Evolutionary conservation across 1,140 invertebrate genomes (phyloP), one percentile per base, ranked within the genome.

Genomic region (Dendroctonus valens): DNA sequence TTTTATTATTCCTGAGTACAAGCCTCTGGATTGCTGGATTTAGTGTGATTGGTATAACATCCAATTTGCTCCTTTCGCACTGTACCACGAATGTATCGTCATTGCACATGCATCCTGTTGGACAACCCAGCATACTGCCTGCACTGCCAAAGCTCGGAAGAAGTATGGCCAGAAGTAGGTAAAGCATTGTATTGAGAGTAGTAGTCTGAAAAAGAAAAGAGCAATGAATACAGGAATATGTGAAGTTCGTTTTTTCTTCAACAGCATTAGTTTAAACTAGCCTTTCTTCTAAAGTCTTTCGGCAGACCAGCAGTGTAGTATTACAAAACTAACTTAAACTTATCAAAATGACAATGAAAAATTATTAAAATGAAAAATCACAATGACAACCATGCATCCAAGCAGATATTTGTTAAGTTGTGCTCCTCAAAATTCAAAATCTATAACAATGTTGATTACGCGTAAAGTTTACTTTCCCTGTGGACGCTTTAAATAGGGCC

Each of bases 11-110:
- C 71, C 88, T 87, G 40, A 96, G 85, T 51, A 91, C 87, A 59
- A 94, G 85, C 26, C 91, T 83, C 76, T 92, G 89, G 59, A 95
- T 91, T 70, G 89, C 90, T 4, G 94, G 94, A 79, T 96, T 96
- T 48, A 96, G 82, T 0, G 93, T 91, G 70, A 96, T 95, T 42
- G 93, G 94, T 49, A 96, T 87, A 11, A 94, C 90, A 79, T 94
- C 92, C 46, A 96, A 81, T 65, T 89, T 91, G 70, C 90, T 91
- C 73, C 88, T 87, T 68, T 91, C 86, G 77, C 94, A 96, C 53
- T 88, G 86, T 0, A 94, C 93, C n/a, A 91, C 87, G 55, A 94
- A 84, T 0, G 87, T 92, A 55, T 93, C 90, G 73, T 96, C 93
- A 78, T 96, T 91, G 79, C 93, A 95, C 75, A 81, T 86, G 77